Base-by-base conservation (phyloP, 2,888 invertebrate genomes). In the Lasius platythorax region DNA sequence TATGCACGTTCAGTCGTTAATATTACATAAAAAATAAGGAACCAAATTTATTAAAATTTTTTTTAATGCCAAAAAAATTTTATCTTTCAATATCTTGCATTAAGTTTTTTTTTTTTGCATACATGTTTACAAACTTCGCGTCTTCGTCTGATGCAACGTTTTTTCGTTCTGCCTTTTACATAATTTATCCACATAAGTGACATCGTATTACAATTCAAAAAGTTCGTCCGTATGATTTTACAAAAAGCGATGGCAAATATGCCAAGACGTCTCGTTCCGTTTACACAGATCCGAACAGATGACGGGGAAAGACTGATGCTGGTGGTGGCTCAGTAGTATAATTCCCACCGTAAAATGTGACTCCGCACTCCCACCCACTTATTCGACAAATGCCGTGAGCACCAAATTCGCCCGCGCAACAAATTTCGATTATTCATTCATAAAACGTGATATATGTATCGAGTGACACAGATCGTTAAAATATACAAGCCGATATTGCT, bases 131-230 rank as follows among this genome's bases (percentile, higher is more conserved):
- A 23, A 70, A 93, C 93, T 94, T 90, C 93, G 73, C 92, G 90
- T 83, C 91, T 90, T 37, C 92, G 92, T 75, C 90, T 93, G 81
- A 91, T 86, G 74, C 92, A 91, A 82, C 93, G 93, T 85, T 93
- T 94, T 84, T 91, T 93, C 56, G 91, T 93, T 76, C 91, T 95
- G 90, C 93, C 93, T 91, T 95, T 95, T 92, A 95, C 94, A 92
- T 95, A 96, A 93, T 95, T 96, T 95, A 95, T 96, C 95, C 96
- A 96, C 94, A 95, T 95, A 43, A 95, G 91, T 12, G 95, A 95
- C 95, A 95, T 95, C 53, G 73, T 87, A 18, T 30, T 50, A 1
- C 15, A 30, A 58, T 72, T 68, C 30, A 50, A 76, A 18, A 58
- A 78, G 12, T 78, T 46, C 56, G 23, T 12, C 3, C 53, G 53